Evolutionary conservation across 2,113 vertebrate species (phyloP).

Genomic region (Bettongia penicillata): DNA sequence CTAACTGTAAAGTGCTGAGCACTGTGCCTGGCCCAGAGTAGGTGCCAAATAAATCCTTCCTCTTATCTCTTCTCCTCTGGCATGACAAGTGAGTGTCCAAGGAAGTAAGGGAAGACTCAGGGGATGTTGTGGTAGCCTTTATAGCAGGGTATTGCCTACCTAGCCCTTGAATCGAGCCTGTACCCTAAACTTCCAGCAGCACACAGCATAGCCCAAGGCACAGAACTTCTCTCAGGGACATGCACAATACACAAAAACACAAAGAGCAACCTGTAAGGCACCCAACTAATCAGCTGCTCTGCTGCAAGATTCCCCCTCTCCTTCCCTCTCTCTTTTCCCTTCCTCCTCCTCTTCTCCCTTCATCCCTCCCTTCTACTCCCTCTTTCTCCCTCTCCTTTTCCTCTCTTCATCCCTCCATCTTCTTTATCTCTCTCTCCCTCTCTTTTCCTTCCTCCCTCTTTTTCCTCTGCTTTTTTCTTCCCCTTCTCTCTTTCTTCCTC

Average conservation of each 20-base stretch:
- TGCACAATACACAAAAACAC: neutral
- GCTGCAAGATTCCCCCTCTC: neutral
- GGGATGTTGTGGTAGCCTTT: neutral
- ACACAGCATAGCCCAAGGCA: neutral
- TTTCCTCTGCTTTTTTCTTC: rapidly evolving
- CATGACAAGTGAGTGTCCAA: neutral
- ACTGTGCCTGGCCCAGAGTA: neutral
- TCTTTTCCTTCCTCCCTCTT: no score
- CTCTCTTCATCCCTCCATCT: neutral
- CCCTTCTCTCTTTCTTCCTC: neutral
- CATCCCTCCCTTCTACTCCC: neutral
- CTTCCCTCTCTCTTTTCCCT: no score
- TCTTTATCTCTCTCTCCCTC: no score
- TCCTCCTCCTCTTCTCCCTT: no score
- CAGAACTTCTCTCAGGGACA: neutral
- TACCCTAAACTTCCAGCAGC: neutral
- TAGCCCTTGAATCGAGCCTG: neutral
- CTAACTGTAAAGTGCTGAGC: neutral
- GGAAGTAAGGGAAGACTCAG: neutral
- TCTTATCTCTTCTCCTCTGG: neutral
- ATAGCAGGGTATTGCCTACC: neutral
- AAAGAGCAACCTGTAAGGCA: neutral
- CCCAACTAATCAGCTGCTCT: neutral
- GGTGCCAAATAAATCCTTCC: neutral
- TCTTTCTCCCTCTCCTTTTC: neutral